Percentiles rank a stretch among this genome's conserved stretches.
phyloP scores from a whole-genome alignment of 2,797 vertebrate species.

The Cheirogaleus major region DNA sequence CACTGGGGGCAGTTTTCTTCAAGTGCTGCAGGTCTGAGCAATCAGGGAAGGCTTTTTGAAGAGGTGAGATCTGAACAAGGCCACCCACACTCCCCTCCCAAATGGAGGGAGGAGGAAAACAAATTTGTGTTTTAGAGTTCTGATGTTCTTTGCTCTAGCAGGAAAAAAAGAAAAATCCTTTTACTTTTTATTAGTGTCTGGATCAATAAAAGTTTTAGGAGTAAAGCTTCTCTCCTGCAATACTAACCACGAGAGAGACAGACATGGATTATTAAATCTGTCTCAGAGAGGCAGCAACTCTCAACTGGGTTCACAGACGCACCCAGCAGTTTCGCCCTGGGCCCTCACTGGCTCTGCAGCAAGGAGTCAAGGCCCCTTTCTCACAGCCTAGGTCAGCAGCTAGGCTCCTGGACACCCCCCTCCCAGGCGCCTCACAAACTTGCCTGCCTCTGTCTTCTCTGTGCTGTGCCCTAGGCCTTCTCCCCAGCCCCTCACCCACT shows the following conservation, averaged over 20 bases:
- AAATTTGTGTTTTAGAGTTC: slow-evolving; percentile 2
- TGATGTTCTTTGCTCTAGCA: slow-evolving; percentile 4
- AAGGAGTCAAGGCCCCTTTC: not conserved
- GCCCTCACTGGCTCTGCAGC: not conserved
- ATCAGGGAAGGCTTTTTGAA: not conserved
- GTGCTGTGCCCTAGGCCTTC: not conserved
- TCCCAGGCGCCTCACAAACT: not conserved
- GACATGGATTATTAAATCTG: slow-evolving; percentile 73
- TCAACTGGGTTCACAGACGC: not conserved
- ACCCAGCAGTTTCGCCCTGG: not conserved
- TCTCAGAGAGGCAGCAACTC: slow-evolving; percentile 62
- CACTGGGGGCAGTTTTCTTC: not conserved
- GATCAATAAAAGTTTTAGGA: slow-evolving; percentile 71
- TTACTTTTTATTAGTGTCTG: slow-evolving; percentile 71
- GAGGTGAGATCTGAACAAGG: not conserved
- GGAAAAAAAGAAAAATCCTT: slow-evolving; percentile 5
- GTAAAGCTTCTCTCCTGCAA: slow-evolving; percentile 66
- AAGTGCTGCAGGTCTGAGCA: not conserved
- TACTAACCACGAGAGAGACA: slow-evolving; percentile 50
- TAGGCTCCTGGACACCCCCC: not conserved
- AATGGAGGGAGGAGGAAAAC: not conserved
- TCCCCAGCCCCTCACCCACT: not conserved
- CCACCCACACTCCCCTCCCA: not conserved
- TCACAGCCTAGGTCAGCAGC: not conserved
- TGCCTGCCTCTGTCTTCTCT: not conserved